These are phyloP conservation scores for Sturnira hondurensis DNA, from an alignment of 2,113 vertebrate genomes.

Conservation along the genomic window DNA sequence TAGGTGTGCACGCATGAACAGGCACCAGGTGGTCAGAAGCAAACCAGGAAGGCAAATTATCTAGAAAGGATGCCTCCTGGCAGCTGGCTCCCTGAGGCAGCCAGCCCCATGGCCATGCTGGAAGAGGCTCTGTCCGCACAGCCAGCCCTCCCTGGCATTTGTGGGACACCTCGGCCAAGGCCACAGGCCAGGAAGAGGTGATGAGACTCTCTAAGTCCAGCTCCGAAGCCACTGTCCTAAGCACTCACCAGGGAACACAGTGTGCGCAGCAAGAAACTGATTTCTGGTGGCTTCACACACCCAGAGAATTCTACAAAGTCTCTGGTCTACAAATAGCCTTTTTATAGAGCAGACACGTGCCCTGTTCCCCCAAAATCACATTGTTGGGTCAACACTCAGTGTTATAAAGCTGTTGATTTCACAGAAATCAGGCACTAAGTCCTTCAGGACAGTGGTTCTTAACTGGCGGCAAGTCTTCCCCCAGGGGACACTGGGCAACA, in stretches of 20 bases:
- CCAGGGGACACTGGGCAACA: accelerated
- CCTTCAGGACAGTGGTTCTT: not conserved
- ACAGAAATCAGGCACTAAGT: not conserved
- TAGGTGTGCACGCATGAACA: not conserved
- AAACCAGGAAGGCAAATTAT: not conserved
- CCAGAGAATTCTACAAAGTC: not conserved
- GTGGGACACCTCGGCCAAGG: not conserved
- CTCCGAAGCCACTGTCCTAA: not conserved
- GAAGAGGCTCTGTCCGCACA: not conserved
- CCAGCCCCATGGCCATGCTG: not conserved
- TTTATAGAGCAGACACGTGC: not conserved
- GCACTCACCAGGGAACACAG: not conserved
- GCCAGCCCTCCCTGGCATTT: not conserved
- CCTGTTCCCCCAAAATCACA: not conserved
- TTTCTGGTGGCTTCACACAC: not conserved
- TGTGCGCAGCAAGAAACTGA: not conserved
- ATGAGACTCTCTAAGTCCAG: not conserved
- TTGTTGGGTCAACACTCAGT: not conserved
- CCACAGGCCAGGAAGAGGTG: not conserved
- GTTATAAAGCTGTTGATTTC: not conserved
- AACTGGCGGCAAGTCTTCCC: not conserved
- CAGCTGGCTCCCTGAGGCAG: too few relatives aligned
- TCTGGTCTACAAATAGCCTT: not conserved
- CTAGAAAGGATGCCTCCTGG: not conserved
- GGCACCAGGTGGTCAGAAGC: not conserved